phyloP scores from a whole-genome alignment of 2,888 invertebrate genomes.

The Eupithecia exiguata region DNA sequence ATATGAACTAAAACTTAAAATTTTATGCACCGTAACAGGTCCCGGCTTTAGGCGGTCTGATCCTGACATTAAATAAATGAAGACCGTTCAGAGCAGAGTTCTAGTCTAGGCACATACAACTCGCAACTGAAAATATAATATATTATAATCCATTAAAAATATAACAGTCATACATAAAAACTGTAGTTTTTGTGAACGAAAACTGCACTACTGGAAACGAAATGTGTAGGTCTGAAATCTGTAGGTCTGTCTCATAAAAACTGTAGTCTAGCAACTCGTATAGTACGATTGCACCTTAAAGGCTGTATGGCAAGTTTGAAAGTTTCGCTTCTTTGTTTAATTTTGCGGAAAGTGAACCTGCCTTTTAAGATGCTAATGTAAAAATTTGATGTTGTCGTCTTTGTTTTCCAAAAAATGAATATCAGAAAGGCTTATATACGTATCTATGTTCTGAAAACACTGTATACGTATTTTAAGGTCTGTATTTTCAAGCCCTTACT shows the following conservation, averaged over 20 bases:
- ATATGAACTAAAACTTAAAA: too few relatives aligned
- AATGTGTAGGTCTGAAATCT: background rate
- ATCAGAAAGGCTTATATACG: too few relatives aligned
- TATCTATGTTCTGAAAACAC: background rate
- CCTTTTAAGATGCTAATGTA: background rate
- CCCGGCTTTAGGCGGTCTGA: too few relatives aligned
- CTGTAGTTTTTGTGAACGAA: background rate
- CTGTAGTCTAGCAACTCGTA: background rate
- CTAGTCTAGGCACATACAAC: too few relatives aligned
- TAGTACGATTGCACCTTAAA: background rate
- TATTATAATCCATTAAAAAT: background rate
- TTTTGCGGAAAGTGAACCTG: slow-evolving; percentile 1
- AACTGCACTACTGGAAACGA: too few relatives aligned
- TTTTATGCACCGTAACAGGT: too few relatives aligned
- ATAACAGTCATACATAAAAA: background rate
- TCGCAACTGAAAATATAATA: too few relatives aligned
- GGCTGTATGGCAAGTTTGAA: background rate
- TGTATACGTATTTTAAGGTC: background rate
- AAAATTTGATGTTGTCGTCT: background rate
- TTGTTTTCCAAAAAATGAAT: background rate
- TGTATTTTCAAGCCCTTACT: background rate
- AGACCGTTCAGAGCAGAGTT: too few relatives aligned
- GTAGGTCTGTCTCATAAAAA: background rate
- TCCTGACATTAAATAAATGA: too few relatives aligned
- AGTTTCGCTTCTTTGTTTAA: background rate